These are phyloP conservation scores for Diadegma fenestrale DNA, from an alignment of 2,888 invertebrate genomes.

Conservation along the genomic window DNA sequence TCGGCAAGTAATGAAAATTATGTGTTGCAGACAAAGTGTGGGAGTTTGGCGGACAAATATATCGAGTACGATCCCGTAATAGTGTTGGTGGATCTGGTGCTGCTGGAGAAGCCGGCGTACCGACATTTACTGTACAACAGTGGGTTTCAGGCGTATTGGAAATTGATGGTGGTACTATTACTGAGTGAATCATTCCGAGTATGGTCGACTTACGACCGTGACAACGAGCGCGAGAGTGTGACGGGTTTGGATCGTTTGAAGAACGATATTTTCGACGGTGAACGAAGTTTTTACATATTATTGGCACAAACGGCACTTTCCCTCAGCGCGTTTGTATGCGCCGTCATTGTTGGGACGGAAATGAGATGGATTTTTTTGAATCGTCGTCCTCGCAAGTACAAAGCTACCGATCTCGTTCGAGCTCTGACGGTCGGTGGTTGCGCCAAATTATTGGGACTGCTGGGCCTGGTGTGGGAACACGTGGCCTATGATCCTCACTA, in stretches of 20 bases:
- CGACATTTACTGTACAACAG: constrained; percentile 94
- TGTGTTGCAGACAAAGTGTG: constrained; percentile 89
- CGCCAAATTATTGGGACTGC: constrained; percentile 80
- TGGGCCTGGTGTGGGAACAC: constrained; percentile 82
- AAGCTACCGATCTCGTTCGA: constrained; percentile 74
- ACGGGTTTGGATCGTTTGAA: constrained; percentile 43
- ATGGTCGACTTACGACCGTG: constrained; percentile 85
- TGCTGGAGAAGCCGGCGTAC: constrained; percentile 93
- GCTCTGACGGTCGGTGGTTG: constrained; percentile 82
- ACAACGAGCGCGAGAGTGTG: constrained; percentile 37
- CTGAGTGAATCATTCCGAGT: constrained; percentile 93
- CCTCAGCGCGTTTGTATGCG: constrained; percentile 75
- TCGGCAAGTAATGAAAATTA: background rate
- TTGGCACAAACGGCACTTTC: constrained; percentile 79
- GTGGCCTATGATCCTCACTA: constrained; percentile 79
- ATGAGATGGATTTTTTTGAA: constrained; percentile 76
- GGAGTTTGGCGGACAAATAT: constrained; percentile 93
- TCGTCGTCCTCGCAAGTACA: constrained; percentile 76
- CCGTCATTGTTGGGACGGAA: constrained; percentile 78
- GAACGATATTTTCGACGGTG: constrained; percentile 74
- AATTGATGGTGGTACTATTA: constrained; percentile 91
- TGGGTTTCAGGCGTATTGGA: constrained; percentile 92
- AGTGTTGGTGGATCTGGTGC: constrained; percentile 93
- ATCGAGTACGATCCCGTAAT: constrained; percentile 96
- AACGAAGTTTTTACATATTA: constrained; percentile 80